Evolutionary conservation across 2,113 vertebrate genomes (phyloP).

Genomic region (Aythya baeri): DNA sequence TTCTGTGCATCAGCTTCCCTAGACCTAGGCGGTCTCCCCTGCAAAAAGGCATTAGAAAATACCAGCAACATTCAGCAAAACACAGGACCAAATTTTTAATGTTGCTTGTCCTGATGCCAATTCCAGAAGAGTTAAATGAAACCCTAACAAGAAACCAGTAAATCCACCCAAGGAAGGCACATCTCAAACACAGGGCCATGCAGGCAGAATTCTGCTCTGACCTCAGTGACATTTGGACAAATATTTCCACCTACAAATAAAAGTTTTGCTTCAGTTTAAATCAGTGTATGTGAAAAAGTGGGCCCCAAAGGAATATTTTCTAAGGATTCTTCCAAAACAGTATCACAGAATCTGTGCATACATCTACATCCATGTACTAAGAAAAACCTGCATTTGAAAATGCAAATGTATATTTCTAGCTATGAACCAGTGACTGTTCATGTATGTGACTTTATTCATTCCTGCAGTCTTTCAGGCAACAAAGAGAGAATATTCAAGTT

Average conservation of each 20-base stretch:
- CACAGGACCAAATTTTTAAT: fast-evolving
- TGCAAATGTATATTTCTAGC: neutral
- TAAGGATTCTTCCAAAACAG: neutral
- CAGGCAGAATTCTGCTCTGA: neutral
- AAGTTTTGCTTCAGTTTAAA: neutral
- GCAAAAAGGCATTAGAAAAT: neutral
- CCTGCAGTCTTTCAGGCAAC: neutral
- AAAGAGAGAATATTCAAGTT: neutral
- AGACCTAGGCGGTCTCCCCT: neutral
- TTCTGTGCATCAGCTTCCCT: neutral
- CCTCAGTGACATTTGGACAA: neutral
- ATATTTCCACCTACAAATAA: neutral
- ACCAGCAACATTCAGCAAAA: neutral
- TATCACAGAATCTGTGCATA: neutral
- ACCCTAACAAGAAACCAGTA: neutral
- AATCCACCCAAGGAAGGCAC: neutral
- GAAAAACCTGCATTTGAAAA: neutral
- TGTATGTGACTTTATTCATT: neutral
- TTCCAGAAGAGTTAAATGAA: neutral
- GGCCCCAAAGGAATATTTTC: neutral
- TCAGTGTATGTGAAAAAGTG: neutral
- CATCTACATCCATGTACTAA: neutral
- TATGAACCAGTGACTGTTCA: neutral
- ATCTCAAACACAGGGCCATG: neutral
- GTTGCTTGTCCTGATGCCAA: neutral